Percentiles rank a stretch among this genome's conserved stretches.
These are phyloP conservation scores for Chouioia cunea DNA, from an alignment of 2,888 invertebrate genomes.

Conservation along the genomic window DNA sequence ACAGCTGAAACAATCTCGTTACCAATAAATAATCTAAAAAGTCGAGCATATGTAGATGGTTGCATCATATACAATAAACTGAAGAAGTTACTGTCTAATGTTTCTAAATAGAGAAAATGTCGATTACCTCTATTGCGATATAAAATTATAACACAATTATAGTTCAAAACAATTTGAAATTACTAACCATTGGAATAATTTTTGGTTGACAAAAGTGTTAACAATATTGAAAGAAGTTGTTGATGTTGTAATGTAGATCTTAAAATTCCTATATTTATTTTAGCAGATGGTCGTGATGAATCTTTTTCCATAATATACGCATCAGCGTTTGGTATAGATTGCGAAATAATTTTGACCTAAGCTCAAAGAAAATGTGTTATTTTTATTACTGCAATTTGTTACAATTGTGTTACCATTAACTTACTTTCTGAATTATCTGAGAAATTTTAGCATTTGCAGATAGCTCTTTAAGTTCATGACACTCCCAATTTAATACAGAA, in stretches of 20 bases:
- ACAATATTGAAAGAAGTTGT: constrained; percentile 23
- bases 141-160: too few relatives aligned
- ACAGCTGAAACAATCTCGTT: constrained; percentile 29
- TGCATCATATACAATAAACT: constrained; percentile 14
- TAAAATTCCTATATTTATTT: not conserved
- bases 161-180: too few relatives aligned
- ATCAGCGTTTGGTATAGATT: constrained; percentile 29
- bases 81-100: not conserved
- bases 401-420: not conserved
- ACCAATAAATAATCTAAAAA: constrained; percentile 26
- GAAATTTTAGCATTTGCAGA: not conserved
- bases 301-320: constrained; percentile 42
- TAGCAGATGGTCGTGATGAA: not conserved
- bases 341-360: constrained; percentile 8
- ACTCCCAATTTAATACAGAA: constrained; percentile 35
- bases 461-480: constrained; percentile 8
- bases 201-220: constrained; percentile 9
- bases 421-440: constrained; percentile 37
- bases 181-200: not conserved
- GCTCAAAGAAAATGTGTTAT: not conserved
- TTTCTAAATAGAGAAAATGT: constrained; percentile 11
- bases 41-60: constrained; percentile 17
- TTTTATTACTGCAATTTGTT: not conserved
- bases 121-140: too few relatives aligned
- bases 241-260: constrained; percentile 19